phyloP scores from a whole-genome alignment of 2,113 vertebrate species.

The Spheniscus mendiculus region DNA sequence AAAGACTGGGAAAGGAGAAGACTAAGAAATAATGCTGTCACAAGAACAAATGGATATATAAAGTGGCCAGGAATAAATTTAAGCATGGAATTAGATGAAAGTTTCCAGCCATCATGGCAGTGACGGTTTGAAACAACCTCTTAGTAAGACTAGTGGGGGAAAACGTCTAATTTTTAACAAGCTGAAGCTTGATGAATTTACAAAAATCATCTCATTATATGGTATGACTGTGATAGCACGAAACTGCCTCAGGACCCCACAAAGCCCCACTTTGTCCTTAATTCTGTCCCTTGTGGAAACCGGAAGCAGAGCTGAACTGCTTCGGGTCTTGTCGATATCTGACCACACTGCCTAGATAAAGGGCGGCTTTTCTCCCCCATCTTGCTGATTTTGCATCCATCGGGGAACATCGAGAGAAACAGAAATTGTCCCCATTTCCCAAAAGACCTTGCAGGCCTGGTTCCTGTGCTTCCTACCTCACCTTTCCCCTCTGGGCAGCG shows the following conservation, averaged over 20 bases:
- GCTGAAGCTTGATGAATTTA: background rate
- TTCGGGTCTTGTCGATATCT: background rate
- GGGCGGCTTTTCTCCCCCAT: background rate
- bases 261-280: background rate
- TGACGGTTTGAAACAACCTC: background rate
- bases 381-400: background rate
- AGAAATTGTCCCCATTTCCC: background rate
- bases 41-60: background rate
- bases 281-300: background rate
- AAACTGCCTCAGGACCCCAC: background rate
- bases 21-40: background rate
- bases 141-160: background rate
- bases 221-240: background rate
- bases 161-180: background rate
- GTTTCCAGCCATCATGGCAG: background rate
- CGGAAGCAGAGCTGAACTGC: background rate
- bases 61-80: background rate
- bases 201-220: background rate
- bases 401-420: background rate
- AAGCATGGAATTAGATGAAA: background rate
- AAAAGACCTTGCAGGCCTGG: accelerated
- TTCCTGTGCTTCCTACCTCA: background rate
- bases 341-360: background rate
- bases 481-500: background rate
- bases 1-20: background rate